These are phyloP conservation scores for Neodon shergylaensis DNA, from an alignment of 2,113 vertebrate genomes.

Conservation along the genomic window DNA sequence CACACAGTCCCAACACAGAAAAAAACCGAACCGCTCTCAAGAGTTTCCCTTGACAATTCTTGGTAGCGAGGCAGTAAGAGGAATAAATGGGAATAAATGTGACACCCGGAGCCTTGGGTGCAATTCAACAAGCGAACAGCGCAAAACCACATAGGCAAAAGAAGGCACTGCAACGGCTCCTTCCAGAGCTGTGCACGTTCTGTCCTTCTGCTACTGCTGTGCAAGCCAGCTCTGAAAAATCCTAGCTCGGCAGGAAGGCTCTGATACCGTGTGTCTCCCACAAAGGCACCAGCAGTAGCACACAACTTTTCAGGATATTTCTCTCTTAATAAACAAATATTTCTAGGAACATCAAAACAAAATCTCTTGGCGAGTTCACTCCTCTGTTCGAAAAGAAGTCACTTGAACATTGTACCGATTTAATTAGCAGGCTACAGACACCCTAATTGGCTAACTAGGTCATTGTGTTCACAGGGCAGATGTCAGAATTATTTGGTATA, in stretches of 20 bases:
- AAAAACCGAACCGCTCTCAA: background rate
- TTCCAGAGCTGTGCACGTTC: background rate
- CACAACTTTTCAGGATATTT: slow-evolving; percentile 51
- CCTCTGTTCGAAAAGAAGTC: background rate
- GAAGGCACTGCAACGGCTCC: background rate
- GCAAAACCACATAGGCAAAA: background rate
- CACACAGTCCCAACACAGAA: background rate
- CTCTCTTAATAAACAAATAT: slow-evolving; percentile 21
- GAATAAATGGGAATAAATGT: slow-evolving; percentile 21
- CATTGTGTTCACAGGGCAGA: slow-evolving; percentile 59
- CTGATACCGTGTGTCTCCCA: background rate
- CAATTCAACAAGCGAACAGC: slow-evolving; percentile 8
- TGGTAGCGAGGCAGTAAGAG: background rate
- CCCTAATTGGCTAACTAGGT: slow-evolving; percentile 71
- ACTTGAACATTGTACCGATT: slow-evolving; percentile 13
- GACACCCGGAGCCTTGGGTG: background rate
- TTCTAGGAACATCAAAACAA: slow-evolving; percentile 61
- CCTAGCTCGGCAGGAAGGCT: background rate
- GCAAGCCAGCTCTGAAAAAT: background rate
- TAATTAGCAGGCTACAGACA: slow-evolving; percentile 49
- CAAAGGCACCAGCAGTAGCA: background rate
- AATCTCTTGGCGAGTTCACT: background rate
- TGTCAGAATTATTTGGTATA: slow-evolving; percentile 52
- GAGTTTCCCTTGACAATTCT: slow-evolving; percentile 26
- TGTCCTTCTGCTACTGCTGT: background rate